phyloP scores from a whole-genome alignment of 1,140 invertebrate species.

The Drosophila paulistorum region DNA sequence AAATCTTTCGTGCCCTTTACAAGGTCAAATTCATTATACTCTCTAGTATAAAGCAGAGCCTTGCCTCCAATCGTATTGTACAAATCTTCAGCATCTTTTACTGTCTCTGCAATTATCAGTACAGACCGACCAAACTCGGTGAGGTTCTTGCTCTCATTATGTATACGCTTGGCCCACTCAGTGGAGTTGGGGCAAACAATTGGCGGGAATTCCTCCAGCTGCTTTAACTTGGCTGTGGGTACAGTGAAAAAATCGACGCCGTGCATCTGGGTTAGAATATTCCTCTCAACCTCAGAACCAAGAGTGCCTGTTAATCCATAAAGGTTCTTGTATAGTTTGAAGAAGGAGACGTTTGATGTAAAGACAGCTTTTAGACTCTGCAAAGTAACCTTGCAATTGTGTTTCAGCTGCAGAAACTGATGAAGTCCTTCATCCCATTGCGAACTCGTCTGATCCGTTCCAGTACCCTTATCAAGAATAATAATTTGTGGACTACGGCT shows the following conservation, averaged over 20 bases:
- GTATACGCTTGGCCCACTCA: constrained; percentile 2
- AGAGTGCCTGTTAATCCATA: constrained; percentile 57
- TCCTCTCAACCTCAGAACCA: constrained; percentile 15
- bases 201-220: constrained; percentile 11
- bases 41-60: constrained; percentile 14
- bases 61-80: not conserved
- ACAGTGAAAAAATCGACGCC: constrained; percentile 9
- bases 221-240: constrained; percentile 6
- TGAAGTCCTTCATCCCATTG: constrained; percentile 83
- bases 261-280: not conserved
- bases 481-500: constrained; percentile 62
- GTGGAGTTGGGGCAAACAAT: not conserved
- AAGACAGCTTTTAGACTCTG: constrained; percentile 81
- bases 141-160: not conserved
- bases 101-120: constrained; percentile 17
- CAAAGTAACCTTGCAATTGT: constrained; percentile 76
- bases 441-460: constrained; percentile 75
- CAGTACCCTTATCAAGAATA: constrained; percentile 82
- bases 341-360: constrained; percentile 82
- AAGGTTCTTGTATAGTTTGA: constrained; percentile 74
- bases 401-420: constrained; percentile 83
- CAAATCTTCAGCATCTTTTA: constrained; percentile 12
- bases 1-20: not conserved
- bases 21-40: constrained; percentile 13
- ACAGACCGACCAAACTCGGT: not conserved